Evolutionary conservation across 2,113 vertebrate species (phyloP), one percentile per base, ranked within the genome.

Genomic region (Muntiacus muntjak): DNA sequence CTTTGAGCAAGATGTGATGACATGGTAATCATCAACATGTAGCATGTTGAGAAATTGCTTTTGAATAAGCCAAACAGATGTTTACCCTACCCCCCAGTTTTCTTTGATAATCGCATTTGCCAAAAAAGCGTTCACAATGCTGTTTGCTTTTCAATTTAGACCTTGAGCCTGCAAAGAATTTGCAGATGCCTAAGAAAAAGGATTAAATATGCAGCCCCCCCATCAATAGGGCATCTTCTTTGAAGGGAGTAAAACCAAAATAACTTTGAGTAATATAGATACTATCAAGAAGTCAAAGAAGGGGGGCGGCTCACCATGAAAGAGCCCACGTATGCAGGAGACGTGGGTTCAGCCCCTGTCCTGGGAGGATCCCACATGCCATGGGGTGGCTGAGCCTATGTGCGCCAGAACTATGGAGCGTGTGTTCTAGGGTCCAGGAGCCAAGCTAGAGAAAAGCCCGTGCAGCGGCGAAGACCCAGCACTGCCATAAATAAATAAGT

Each of bases 161-260:
- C 43, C 8, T 40, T 64, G 54, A 86, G 78, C 13, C 52, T 33
- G 17, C n/a, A 67, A 92, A 90, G 71, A 94, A 94, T 85, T 81
- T 96, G 28, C 55, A 93, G 83, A 84, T 93, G 12, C 7, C 16
- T 62, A 74, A 87, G 47, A 45, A 76, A 60, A 94, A 87, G 40
- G 6, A 40, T 57, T 91, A 87, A 82, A 64, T 64, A 43, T 40
- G 33, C 6, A 40, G 4, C 43, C 5, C 40, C 5, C 40, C 21
- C 64, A 40, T 83, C 16, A 87, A 92, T 67, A 79, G 26, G 40
- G 2, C 40, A 91, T 96, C 74, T 88, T 94, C 62, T 94, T 92
- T 50, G 52, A 88, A 87, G 52, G 33, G 76, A 86, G 74, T 95
- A 78, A 87, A 97, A 95, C 19, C 45, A 90, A 85, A 97, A 54